These are phyloP conservation scores for Rhynchonycteris naso DNA, from an alignment of 2,797 vertebrate species.

Conservation along the genomic window DNA sequence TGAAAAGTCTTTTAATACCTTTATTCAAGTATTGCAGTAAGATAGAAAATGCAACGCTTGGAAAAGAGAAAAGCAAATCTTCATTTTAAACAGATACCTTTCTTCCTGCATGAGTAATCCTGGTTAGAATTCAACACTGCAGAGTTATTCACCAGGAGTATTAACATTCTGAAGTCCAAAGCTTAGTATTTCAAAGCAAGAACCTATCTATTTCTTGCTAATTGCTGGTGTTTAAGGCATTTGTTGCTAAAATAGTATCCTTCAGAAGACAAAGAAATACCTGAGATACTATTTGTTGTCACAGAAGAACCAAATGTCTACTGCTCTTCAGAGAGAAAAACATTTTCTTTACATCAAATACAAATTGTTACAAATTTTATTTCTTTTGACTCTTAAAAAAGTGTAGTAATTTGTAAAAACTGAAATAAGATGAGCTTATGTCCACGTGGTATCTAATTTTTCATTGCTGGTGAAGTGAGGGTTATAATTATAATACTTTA, in stretches of 20 bases:
- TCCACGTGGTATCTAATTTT: constrained; percentile 48
- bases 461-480: background rate
- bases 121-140: background rate
- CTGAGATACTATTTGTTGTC: background rate
- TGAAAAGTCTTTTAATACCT: background rate
- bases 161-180: background rate
- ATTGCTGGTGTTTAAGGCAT: constrained; percentile 15
- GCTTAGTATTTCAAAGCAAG: background rate
- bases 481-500: constrained; percentile 48
- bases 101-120: constrained; percentile 15
- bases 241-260: constrained; percentile 24
- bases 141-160: constrained; percentile 17
- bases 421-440: constrained; percentile 13
- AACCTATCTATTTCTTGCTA: constrained; percentile 16
- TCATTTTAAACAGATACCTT: background rate
- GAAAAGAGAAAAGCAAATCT: background rate
- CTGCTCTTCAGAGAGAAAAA: constrained; percentile 16
- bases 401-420: constrained; percentile 52
- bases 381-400: constrained; percentile 31
- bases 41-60: background rate
- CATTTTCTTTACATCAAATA: constrained; percentile 43
- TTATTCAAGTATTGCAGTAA: background rate
- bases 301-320: background rate
- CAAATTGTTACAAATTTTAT: constrained; percentile 15
- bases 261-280: constrained; percentile 50